Evolutionary conservation across 2,888 invertebrate genomes (phyloP), one percentile per base, ranked within the genome.

Genomic region (Calephelis perditalis): DNA sequence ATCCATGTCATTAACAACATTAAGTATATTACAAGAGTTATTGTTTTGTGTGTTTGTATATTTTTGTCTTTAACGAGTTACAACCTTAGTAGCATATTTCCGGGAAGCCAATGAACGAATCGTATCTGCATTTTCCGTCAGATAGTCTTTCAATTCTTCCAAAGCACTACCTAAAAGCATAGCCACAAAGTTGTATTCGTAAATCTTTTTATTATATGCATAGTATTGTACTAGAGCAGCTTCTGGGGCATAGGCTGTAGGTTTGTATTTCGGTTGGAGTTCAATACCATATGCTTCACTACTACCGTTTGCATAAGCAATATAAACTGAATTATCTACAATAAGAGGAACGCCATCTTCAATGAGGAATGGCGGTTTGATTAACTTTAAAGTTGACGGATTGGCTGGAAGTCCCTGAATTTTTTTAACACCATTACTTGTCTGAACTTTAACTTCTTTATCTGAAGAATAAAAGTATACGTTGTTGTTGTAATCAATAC

Each of bases 181-280:
- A 7, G 45, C 5, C 4, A 70, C n/a, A 0, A 86, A 7, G 56
- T 86, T 82, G 68, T 79, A 85, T 64, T 82, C 76, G 58, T 87
- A 88, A 43, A 88, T 80, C 5, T 77, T 81, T 63, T 86, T 85
- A 10, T 86, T 70, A 52, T 78, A 73, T 7, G 71, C 85, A 12
- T 72, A 82, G 63, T 79, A 86, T 37, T 84, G 78, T 2, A 85
- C 68, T 0, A 84, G 60, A 0, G 77, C 70, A 0, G 72, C 78
- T 63, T 87, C 86, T 59, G 78, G 65, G 0, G 74, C 71, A 46
- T 73, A 81, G 2, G 85, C 87, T 0, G 80, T 71, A 0, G 86
- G 84, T 5, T 71, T 73, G 0, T 69, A 71, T 3, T 66, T 59
- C 0, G 67, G 37, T 12, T 68, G 35, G 2, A 85, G 70, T 7